Conservation (phyloP, 2,888 invertebrate genomes). For the Epistrophella euchroma region DNA sequence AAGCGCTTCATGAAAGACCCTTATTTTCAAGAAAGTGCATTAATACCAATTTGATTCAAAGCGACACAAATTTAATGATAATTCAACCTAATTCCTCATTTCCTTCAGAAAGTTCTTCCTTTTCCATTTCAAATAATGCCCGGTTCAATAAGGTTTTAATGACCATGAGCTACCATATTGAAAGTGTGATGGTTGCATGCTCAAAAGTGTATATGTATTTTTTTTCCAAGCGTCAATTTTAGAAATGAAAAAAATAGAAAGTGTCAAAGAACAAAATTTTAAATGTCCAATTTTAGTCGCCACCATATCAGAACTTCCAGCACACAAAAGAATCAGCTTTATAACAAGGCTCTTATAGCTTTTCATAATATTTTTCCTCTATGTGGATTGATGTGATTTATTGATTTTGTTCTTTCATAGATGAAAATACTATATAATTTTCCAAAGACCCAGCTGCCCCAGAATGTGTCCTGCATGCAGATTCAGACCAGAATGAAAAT, state of each 20-base stretch:
- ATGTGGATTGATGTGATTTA: conserved; percentile 47
- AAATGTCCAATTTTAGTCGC: conserved; percentile 32
- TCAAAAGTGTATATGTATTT: background rate
- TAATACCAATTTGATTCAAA: too few species aligned
- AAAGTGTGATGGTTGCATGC: background rate
- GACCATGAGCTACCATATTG: background rate
- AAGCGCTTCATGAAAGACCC: too few species aligned
- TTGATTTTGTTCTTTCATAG: conserved; percentile 49
- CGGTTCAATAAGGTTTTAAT: conserved; percentile 10
- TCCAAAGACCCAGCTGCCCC: background rate
- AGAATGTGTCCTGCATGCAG: conserved; percentile 37
- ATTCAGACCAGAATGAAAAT: conserved; percentile 20
- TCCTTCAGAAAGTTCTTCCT: background rate
- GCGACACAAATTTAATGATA: background rate
- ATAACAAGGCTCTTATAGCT: conserved; percentile 14
- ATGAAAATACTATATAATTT: conserved; percentile 39
- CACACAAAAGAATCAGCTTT: conserved; percentile 24
- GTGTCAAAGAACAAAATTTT: conserved; percentile 1
- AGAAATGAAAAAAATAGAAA: background rate
- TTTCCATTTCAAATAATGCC: conserved; percentile 20
- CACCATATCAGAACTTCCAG: conserved; percentile 10
- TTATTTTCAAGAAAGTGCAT: too few species aligned
- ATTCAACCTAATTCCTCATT: background rate
- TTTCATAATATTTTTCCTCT: background rate
- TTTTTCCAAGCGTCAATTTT: background rate